phyloP scores from a whole-genome alignment of 2,113 vertebrate species.

The Butorides virescens region DNA sequence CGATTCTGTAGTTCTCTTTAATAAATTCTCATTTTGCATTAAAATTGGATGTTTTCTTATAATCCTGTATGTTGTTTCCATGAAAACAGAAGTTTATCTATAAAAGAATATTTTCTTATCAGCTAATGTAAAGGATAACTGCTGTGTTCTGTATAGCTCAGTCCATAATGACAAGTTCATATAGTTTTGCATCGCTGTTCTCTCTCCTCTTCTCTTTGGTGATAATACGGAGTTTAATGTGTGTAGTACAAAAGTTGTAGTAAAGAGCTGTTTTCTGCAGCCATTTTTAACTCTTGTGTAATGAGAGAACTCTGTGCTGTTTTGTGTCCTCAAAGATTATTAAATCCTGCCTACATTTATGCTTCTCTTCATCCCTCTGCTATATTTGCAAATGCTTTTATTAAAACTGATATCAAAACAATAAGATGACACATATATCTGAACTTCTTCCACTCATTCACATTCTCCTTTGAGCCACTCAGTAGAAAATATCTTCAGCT shows the following conservation, averaged over 20 bases:
- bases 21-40: neutral
- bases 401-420: neutral
- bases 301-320: fast-evolving
- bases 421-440: neutral
- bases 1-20: neutral
- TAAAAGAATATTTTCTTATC: neutral
- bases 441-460: neutral
- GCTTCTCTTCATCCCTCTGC: neutral
- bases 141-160: neutral
- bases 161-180: fast-evolving
- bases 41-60: neutral
- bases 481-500: neutral
- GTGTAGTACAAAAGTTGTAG: neutral
- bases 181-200: fast-evolving
- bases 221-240: neutral
- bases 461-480: neutral
- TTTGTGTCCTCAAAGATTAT: neutral
- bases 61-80: neutral
- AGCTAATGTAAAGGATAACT: neutral
- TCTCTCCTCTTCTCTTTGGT: neutral
- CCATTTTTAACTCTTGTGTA: neutral
- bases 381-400: neutral
- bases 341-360: neutral
- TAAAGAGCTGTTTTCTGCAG: neutral
- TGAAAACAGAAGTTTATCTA: neutral